Conservation (phyloP, 2,888 invertebrate species). For the Hoplodrina ambigua region DNA sequence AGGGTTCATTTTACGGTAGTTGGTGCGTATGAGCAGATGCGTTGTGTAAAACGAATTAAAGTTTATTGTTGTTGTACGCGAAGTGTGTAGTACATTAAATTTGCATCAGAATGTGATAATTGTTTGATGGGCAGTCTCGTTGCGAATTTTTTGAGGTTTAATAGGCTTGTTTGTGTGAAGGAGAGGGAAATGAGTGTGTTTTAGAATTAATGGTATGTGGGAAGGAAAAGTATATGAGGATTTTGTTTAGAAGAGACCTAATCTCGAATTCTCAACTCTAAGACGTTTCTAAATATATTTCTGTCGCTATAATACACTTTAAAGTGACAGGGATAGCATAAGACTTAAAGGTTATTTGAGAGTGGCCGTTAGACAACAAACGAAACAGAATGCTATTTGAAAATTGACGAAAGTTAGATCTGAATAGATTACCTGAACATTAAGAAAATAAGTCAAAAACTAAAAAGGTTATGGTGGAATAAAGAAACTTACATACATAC, state of each 20-base stretch:
- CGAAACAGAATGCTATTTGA: too few relatives aligned
- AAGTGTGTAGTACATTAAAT: constrained; percentile 78
- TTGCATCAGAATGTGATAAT: constrained; percentile 86
- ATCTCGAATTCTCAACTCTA: too few relatives aligned
- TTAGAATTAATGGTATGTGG: constrained; percentile 31
- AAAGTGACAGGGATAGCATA: too few relatives aligned
- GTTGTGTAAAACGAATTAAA: constrained; percentile 72
- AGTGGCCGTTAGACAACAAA: too few relatives aligned
- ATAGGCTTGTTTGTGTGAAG: constrained; percentile 36
- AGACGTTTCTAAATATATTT: too few relatives aligned
- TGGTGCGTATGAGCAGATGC: constrained; percentile 67
- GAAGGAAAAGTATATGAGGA: background rate
- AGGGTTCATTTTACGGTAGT: constrained; percentile 73
- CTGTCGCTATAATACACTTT: too few relatives aligned
- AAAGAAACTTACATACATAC: too few relatives aligned
- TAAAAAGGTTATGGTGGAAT: too few relatives aligned
- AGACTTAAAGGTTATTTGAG: too few relatives aligned
- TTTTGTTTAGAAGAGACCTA: background rate
- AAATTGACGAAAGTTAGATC: too few relatives aligned
- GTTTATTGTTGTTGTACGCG: constrained; percentile 77
- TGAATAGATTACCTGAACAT: too few relatives aligned
- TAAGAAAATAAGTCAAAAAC: too few relatives aligned
- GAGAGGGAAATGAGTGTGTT: constrained; percentile 28
- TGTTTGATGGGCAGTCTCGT: constrained; percentile 76
- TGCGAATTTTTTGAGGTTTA: constrained; percentile 47